Evolutionary conservation across 2,888 invertebrate species (phyloP).

Genomic region (Eilema sororculum): DNA sequence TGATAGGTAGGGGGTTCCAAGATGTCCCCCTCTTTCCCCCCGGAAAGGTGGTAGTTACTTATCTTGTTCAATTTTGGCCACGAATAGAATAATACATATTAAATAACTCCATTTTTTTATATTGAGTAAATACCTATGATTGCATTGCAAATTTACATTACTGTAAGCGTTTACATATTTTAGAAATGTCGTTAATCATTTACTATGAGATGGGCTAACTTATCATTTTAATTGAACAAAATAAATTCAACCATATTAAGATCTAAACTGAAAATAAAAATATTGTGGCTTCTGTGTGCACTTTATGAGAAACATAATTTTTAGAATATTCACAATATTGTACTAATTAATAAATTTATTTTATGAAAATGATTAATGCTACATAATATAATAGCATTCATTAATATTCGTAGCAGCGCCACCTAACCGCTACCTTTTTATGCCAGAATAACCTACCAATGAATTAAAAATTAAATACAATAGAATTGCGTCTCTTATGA

Average conservation of each 20-base stretch:
- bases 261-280: not conserved
- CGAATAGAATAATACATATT: no score
- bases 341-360: not conserved
- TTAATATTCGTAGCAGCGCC: not conserved
- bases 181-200: no score
- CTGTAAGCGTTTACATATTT: no score
- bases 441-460: not conserved
- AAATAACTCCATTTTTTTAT: not conserved
- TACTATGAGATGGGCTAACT: not conserved
- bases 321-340: not conserved
- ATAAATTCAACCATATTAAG: not conserved
- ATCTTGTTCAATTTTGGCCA: no score
- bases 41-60: no score
- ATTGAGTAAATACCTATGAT: not conserved
- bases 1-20: no score
- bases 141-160: no score
- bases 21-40: no score
- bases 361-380: not conserved
- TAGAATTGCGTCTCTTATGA: slow-evolving; percentile 10
- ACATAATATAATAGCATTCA: not conserved
- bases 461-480: slow-evolving; percentile 15
- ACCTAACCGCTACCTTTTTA: slow-evolving; percentile 8
- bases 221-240: not conserved
- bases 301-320: not conserved
- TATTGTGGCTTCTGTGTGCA: not conserved